Evolutionary conservation across 2,113 vertebrate species (phyloP), one percentile per base, ranked within the genome.

Genomic region (Rhinichthys klamathensis): DNA sequence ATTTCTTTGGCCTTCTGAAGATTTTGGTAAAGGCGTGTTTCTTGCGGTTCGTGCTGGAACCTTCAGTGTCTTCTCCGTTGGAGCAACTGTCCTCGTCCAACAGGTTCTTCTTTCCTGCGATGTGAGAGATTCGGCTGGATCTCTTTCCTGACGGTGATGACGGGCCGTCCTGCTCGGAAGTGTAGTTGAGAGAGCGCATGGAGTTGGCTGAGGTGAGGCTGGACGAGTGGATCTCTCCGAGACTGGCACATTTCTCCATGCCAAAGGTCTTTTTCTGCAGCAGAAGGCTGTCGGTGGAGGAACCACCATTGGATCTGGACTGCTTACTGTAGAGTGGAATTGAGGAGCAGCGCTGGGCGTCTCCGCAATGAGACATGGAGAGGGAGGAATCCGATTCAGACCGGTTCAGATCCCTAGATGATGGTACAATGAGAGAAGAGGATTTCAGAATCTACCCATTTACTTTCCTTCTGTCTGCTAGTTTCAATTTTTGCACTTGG

Each of bases 341-440:
- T 90, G 92, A 84, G 38, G 94, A 88, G 46, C 72, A 67, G 6
- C 93, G 89, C 67, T 88, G 94, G 8, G 89, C 93, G 75, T 98
- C 95, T 85, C 91, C 92, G 86, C 87, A 86, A 75, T 94, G 96
- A 13, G 93, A 92, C 88, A 94, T 92, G 87, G 95, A 96, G 87
- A 97, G 95, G 93, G 96, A 95, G 73, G 97, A 96, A 88, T 99
- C 98, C 10, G 97, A 98, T 93, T 98, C 96, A 1, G 96, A 98
- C 86, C 91, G 95, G 89, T 96, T 96, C 87, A 98, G 92, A 87
- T 98, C 97, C 94, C 97, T 98, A 82, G 3, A 61, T 3, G 54
- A 72, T 1, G 35, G 63, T 70, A 54, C 23, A 65, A 61, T 69
- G 3, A 32, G 67, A 80, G 51, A 82, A 27, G 41, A 74, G 54